Percentiles rank a stretch among this genome's conserved stretches.
Conservation (phyloP, 2,888 invertebrate genomes). For the Drosophila quinaria region DNA sequence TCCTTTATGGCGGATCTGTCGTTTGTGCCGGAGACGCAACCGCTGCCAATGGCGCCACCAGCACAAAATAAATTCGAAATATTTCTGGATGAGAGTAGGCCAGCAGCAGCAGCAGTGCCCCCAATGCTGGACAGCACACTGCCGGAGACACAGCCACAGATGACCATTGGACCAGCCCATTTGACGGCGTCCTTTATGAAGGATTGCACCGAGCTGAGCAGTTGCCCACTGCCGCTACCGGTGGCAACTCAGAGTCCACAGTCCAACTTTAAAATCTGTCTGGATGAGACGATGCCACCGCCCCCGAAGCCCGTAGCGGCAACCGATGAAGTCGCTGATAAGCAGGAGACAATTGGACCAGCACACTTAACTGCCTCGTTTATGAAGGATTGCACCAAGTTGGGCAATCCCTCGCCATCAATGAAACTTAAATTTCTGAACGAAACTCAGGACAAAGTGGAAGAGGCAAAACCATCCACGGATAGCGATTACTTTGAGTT, state of each 20-base stretch:
- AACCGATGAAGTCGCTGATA: slow-evolving; percentile 15
- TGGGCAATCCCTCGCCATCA: slow-evolving; percentile 42
- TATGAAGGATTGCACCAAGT: slow-evolving; percentile 68
- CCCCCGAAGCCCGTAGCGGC: slow-evolving; percentile 1
- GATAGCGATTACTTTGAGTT: slow-evolving; percentile 69
- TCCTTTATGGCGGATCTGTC: slow-evolving; percentile 72
- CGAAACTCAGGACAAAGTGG: slow-evolving; percentile 24
- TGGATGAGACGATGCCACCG: slow-evolving; percentile 42
- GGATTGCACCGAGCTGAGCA: slow-evolving; percentile 67
- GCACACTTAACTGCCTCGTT: slow-evolving; percentile 63
- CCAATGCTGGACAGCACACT: slow-evolving; percentile 44
- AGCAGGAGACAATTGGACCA: slow-evolving; percentile 24
- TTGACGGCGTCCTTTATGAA: slow-evolving; percentile 74
- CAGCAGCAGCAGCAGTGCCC: slow-evolving; percentile 10
- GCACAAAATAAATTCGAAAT: slow-evolving; percentile 54
- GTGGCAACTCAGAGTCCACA: not conserved
- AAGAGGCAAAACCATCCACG: slow-evolving; percentile 6
- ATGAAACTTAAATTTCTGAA: slow-evolving; percentile 39
- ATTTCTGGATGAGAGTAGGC: slow-evolving; percentile 61
- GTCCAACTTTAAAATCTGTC: slow-evolving; percentile 35
- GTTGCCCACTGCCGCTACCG: slow-evolving; percentile 34
- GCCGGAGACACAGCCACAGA: slow-evolving; percentile 49
- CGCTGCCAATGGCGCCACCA: slow-evolving; percentile 1
- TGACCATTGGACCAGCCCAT: slow-evolving; percentile 27
- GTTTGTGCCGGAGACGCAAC: slow-evolving; percentile 68